Evolutionary conservation across 2,113 vertebrate genomes (phyloP), one percentile per base, ranked within the genome.

Genomic region (Geococcyx californianus): DNA sequence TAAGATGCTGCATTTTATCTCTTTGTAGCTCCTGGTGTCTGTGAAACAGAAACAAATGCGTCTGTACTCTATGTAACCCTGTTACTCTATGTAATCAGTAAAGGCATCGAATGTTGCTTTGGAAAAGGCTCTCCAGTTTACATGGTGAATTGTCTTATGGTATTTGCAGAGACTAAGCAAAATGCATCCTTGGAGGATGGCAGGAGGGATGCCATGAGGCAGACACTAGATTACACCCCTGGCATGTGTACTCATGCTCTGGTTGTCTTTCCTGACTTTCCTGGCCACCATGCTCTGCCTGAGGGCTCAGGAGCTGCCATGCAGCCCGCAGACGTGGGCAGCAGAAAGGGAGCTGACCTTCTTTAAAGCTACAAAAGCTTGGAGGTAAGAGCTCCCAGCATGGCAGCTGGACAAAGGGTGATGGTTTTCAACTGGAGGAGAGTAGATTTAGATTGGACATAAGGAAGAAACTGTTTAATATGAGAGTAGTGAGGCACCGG

Each of bases 41-140:
- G 51, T 90, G 59, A 62, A 92, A 62, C 59, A 85, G 24, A 87
- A 95, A 91, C 79, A 95, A 89, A 93, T 33, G 20, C 26, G 28
- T 33, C 36, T 66, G 6, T 87, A 63, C 11, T 73, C 62, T 79
- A 6, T 16, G 20, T 85, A 91, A 34, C 58, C 51, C 28, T 42
- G 13, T 42, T 87, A 63, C 11, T 73, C 62, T 79, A 6, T 16
- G 20, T 85, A 91, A 34, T 79, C 63, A 42, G 64, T 59, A 75
- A 89, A 93, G n/a, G 42, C 40, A 31, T 67, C 52, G 59, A 26
- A 26, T 29, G 8, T 17, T 49, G 25, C 78, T 92, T 56, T 82
- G 58, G 34, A 64, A 79, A 83, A 80, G 36, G 24, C 8, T 80
- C 4, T 63, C 10, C 36, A 36, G 26, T 7, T 68, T 33, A 28